Base-by-base conservation (phyloP, 2,113 vertebrate species). In the Peromyscus leucopus region DNA sequence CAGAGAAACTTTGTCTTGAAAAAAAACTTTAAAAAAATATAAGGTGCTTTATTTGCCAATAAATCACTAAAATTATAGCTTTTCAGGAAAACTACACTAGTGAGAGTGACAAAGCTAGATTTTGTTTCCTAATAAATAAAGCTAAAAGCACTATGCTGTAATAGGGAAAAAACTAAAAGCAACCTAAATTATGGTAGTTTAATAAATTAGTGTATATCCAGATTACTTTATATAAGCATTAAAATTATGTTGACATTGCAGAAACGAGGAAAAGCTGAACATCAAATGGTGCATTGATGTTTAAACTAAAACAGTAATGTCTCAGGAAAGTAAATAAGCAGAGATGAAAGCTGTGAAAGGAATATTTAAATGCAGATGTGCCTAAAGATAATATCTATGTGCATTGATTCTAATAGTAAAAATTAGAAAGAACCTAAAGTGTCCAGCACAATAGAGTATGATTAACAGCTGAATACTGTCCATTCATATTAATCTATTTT, bases 211-310 rank as follows among this genome's bases (percentile, higher is more conserved):
- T 89, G 42, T 90, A 42, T 22, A 95, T 92, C 72, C 39, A 83
- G 15, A 2, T 67, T 63, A 59, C n/a, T 94, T 96, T 76, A 74
- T 94, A 24, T 95, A 65, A 59, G 82, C n/a, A 19, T 95, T 87
- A 92, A 84, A 96, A 59, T 92, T 95, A 65, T 55, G 28, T 93
- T 91, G 74, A 88, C 17, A 65, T 65, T 83, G 24, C 42, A 96
- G 36, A 93, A 95, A 89, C 92, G 61, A 95, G 69, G 51, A 90
- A 97, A 96, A 86, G 21, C n/a, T 80, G 61, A 96, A 71, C 65
- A 74, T 95, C 55, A 94, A 94, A 5, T 78, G 36, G 21, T 93
- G 2, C 13, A 21, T 59, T 96, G 61, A 69, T 36, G 69, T 84
- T 84, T 83, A 21, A 93, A 61, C 12, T 88, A 42, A 94, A 94